A percentile compares a stretch with the other conserved stretches of the same genome.
Conservation (phyloP, 2,888 invertebrate genomes). For the Heliconius ismenius region DNA sequence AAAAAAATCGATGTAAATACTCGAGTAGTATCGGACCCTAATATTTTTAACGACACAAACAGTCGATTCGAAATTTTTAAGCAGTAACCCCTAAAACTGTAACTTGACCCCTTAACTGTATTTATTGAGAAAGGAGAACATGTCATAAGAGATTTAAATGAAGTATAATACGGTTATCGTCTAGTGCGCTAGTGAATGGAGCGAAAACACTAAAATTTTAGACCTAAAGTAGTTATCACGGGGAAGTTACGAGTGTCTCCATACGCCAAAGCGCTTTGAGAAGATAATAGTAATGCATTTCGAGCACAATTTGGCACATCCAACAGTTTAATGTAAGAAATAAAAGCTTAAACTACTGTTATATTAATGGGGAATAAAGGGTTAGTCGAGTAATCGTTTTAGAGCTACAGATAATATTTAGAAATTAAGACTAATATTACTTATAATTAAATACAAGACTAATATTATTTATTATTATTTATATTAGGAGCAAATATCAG, state of each 20-base stretch:
- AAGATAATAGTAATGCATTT: conserved; percentile 15
- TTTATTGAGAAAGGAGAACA: neutral
- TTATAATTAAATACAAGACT: too few species aligned
- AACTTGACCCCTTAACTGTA: neutral
- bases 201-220: conserved; percentile 14
- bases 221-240: conserved; percentile 18
- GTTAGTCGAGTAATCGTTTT: too few species aligned
- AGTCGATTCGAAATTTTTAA: neutral
- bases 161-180: conserved; percentile 19
- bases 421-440: too few species aligned
- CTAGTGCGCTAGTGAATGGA: neutral
- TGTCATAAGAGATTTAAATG: conserved; percentile 2
- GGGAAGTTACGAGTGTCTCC: conserved; percentile 21
- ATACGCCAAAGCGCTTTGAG: conserved; percentile 19
- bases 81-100: neutral
- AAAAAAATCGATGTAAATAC: neutral
- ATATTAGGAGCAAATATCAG: too few species aligned
- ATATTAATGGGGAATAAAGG: conserved; percentile 1
- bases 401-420: too few species aligned
- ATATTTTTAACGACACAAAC: neutral
- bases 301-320: conserved; percentile 12
- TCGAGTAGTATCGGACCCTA: too few species aligned
- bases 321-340: conserved; percentile 9
- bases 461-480: too few species aligned
- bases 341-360: neutral